Percentiles rank a stretch among this genome's conserved stretches.
phyloP scores from a whole-genome alignment of 1,140 invertebrate species.

The Oedothorax gibbosus region DNA sequence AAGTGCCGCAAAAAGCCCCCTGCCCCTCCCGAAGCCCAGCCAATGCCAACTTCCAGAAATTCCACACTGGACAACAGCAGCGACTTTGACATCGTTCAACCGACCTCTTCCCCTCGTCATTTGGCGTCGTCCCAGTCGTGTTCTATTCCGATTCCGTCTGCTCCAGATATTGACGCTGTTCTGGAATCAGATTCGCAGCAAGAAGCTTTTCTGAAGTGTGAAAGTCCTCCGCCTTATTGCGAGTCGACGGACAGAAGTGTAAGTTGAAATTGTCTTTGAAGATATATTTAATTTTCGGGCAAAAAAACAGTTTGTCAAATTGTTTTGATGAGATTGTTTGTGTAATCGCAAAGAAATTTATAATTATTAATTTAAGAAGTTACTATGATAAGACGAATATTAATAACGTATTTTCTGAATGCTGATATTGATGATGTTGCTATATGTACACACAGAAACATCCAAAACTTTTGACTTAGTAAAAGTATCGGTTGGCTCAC shows the following conservation, averaged over 20 bases:
- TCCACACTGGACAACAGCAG: slow-evolving; percentile 43
- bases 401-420: too few species aligned
- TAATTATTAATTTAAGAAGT: too few species aligned
- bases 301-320: too few species aligned
- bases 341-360: too few species aligned
- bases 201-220: slow-evolving; percentile 3
- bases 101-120: too few species aligned
- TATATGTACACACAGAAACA: too few species aligned
- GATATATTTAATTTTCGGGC: too few species aligned
- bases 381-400: too few species aligned
- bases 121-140: neutral
- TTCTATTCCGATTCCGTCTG: neutral
- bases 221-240: slow-evolving; percentile 41
- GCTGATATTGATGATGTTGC: too few species aligned
- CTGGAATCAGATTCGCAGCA: neutral
- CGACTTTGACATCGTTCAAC: neutral
- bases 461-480: too few species aligned
- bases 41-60: slow-evolving; percentile 21
- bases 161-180: neutral
- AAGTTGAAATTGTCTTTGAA: neutral
- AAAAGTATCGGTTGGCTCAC: too few species aligned
- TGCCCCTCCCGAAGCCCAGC: slow-evolving; percentile 32
- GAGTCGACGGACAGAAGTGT: slow-evolving; percentile 30
- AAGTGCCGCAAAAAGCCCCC: slow-evolving; percentile 46
- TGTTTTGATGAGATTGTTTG: too few species aligned